These are phyloP conservation scores for Zygogramma bicolorata DNA, from an alignment of 2,888 invertebrate species.

Conservation along the genomic window DNA sequence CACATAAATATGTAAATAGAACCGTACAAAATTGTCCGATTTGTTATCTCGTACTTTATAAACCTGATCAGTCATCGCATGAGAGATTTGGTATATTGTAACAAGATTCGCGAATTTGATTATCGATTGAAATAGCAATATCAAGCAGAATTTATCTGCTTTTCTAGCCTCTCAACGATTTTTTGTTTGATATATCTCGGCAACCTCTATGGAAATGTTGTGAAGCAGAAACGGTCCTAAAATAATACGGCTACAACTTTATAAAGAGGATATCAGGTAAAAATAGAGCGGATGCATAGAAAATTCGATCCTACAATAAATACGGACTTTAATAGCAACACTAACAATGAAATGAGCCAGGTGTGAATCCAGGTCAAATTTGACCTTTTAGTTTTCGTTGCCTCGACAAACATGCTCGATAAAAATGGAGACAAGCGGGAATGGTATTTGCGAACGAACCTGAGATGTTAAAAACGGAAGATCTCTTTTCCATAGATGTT, in stretches of 20 bases:
- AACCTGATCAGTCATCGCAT: too few relatives aligned
- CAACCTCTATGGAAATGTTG: conserved; percentile 5
- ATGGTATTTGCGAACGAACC: neutral
- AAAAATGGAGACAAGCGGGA: neutral
- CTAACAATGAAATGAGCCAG: conserved; percentile 46
- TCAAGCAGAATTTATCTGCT: too few relatives aligned
- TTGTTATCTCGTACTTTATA: too few relatives aligned
- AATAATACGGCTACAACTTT: conserved; percentile 23
- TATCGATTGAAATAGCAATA: too few relatives aligned
- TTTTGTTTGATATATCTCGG: neutral
- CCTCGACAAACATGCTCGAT: conserved; percentile 4
- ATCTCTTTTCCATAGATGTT: too few relatives aligned
- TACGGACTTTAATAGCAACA: conserved; percentile 41
- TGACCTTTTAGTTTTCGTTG: conserved; percentile 21
- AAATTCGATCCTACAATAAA: conserved; percentile 50
- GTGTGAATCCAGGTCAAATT: conserved; percentile 51
- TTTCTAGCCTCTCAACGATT: neutral
- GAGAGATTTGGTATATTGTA: too few relatives aligned
- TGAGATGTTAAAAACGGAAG: too few relatives aligned
- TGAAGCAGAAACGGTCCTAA: conserved; percentile 24
- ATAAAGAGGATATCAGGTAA: conserved; percentile 40
- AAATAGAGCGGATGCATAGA: conserved; percentile 49
- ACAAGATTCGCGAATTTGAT: too few relatives aligned
- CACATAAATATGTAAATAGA: too few relatives aligned
- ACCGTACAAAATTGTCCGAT: too few relatives aligned